Conservation (phyloP, 2,113 vertebrate species). For the Muntiacus muntjak region DNA sequence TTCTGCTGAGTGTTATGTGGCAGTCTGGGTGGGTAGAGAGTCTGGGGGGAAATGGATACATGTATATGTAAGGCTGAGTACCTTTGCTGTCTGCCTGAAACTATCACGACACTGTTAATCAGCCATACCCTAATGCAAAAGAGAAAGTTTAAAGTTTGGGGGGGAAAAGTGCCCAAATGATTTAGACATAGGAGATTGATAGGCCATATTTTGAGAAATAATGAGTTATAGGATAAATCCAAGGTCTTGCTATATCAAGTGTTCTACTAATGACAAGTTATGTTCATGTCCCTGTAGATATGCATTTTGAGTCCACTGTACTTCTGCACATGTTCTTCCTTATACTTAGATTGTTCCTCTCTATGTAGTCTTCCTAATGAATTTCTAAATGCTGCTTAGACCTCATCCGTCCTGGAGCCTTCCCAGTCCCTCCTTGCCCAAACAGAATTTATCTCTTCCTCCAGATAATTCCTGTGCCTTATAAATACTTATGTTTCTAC, state of each 20-base stretch:
- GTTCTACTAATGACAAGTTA: neutral
- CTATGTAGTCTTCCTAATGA: neutral
- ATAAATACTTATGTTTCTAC: neutral
- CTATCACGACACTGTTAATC: neutral
- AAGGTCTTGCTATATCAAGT: too few species aligned
- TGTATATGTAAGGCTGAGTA: neutral
- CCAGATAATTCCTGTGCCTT: neutral
- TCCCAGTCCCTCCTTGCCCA: neutral
- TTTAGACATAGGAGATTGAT: neutral
- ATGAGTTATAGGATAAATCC: neutral
- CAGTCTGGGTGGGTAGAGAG: neutral
- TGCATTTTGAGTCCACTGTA: neutral
- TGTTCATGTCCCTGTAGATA: neutral
- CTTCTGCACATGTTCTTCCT: neutral
- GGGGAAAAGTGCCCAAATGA: neutral
- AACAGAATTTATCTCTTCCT: neutral
- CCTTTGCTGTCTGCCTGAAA: neutral
- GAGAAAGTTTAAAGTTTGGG: neutral
- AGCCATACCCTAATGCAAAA: neutral
- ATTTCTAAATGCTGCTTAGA: neutral
- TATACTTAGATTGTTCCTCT: neutral
- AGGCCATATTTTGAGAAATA: neutral
- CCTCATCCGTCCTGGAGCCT: neutral
- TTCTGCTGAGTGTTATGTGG: neutral
- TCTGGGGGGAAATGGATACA: neutral